phyloP scores from a whole-genome alignment of 2,113 vertebrate genomes.

The Poeciliopsis occidentalis region DNA sequence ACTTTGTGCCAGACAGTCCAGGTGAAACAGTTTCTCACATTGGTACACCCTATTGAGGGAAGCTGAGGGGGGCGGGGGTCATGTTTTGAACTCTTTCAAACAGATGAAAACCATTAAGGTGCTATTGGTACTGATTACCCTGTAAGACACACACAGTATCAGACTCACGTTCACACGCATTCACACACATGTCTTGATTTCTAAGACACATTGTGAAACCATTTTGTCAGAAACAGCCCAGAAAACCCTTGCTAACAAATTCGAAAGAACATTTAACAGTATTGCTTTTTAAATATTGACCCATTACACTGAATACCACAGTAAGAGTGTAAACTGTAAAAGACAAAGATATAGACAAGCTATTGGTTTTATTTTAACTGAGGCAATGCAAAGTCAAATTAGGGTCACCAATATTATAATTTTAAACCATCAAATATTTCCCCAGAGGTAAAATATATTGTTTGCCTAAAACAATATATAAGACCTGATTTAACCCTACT shows the following conservation, averaged over 20 bases:
- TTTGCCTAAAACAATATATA: not conserved
- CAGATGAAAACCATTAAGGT: slow-evolving; percentile 78
- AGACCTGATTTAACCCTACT: not conserved
- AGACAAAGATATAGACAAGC: too few species aligned
- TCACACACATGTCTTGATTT: slow-evolving; percentile 17
- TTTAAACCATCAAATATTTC: not conserved
- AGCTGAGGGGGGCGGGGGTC: not conserved
- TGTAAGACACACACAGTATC: slow-evolving; percentile 3
- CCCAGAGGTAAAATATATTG: too few species aligned
- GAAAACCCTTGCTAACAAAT: not conserved
- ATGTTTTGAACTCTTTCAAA: slow-evolving; percentile 64
- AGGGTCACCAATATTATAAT: not conserved
- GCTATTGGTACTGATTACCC: slow-evolving; percentile 69
- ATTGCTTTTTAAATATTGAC: not conserved
- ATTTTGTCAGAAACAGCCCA: slow-evolving; percentile 19
- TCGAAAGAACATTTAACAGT: not conserved
- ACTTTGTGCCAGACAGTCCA: slow-evolving; percentile 17
- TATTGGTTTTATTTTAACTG: too few species aligned
- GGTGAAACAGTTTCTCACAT: slow-evolving; percentile 38
- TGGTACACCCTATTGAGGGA: slow-evolving; percentile 40
- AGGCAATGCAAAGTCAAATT: not conserved
- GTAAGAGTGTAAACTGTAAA: not conserved
- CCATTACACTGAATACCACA: not conserved
- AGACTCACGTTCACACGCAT: not conserved
- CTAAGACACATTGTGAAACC: slow-evolving; percentile 45